Conservation (phyloP, 53 echinoderm and acorn worm species). For the Temnopleurus reevesii region DNA sequence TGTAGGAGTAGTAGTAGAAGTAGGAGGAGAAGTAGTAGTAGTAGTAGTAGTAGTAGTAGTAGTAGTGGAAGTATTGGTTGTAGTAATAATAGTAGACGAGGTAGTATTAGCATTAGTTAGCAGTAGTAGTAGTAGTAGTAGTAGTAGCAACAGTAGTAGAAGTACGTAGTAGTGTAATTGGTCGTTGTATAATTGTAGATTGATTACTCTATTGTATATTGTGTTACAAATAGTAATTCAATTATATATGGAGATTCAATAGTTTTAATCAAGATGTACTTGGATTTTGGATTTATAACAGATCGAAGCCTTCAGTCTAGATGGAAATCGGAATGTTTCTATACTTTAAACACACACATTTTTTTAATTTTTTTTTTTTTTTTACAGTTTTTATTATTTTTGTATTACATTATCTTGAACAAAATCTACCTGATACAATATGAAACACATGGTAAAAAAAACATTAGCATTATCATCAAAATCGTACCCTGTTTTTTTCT, state of each 20-base stretch:
- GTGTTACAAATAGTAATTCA: too few relatives aligned
- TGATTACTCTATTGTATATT: background rate
- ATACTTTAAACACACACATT: background rate
- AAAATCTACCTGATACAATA: too few relatives aligned
- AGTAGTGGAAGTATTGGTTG: background rate
- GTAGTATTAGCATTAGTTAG: background rate
- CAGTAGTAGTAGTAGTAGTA: constrained; percentile 4
- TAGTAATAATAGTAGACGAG: background rate
- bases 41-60: background rate
- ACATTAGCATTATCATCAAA: too few relatives aligned
- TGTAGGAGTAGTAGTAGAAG: background rate
- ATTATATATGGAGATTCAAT: background rate
- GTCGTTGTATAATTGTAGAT: background rate
- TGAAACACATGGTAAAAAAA: too few relatives aligned
- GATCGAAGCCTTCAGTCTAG: too few relatives aligned
- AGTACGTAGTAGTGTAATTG: background rate
- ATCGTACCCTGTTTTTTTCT: too few relatives aligned
- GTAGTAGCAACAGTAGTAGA: constrained; percentile 23
- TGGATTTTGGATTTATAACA: too few relatives aligned
- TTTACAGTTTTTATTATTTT: background rate
- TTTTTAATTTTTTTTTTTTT: too few relatives aligned
- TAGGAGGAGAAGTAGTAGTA: background rate
- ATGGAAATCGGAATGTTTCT: background rate
- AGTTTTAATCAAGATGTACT: background rate
- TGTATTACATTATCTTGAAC: background rate